Percentiles rank a stretch among this genome's conserved stretches.
Conservation (phyloP, 2,888 invertebrate species). For the Strigamia crassipes region DNA sequence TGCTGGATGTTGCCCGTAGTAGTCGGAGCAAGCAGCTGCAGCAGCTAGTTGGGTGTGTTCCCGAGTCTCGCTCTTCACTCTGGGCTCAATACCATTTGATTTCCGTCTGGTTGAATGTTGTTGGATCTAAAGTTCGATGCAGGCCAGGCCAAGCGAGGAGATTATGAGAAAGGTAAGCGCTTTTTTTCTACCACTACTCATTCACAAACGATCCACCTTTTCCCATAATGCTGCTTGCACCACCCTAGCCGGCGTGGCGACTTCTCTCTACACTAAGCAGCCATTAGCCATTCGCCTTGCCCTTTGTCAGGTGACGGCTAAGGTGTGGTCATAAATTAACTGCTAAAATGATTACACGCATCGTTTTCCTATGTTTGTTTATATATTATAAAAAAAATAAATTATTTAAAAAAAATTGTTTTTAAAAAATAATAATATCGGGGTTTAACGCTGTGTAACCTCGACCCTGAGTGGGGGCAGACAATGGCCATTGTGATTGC, state of each 20-base stretch:
- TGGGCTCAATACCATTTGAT: background rate
- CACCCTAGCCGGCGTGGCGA: slow-evolving; percentile 40
- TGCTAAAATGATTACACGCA: background rate
- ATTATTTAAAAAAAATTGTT: background rate
- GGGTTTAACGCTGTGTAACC: background rate
- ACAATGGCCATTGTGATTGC: slow-evolving; percentile 35
- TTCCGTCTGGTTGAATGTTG: slow-evolving; percentile 43
- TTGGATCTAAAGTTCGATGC: slow-evolving; percentile 46
- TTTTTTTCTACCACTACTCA: background rate
- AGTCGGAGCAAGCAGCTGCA: slow-evolving; percentile 37
- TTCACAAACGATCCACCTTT: slow-evolving; percentile 16
- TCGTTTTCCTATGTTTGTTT: background rate
- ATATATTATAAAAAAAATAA: background rate
- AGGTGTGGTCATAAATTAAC: background rate
- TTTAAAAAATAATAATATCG: background rate
- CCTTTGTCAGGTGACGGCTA: background rate
- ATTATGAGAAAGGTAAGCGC: slow-evolving; percentile 50
- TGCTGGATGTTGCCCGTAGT: slow-evolving; percentile 39
- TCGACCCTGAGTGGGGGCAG: slow-evolving; percentile 12
- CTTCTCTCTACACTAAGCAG: slow-evolving; percentile 22
- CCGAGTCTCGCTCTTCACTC: slow-evolving; percentile 27
- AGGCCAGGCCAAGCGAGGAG: slow-evolving; percentile 50
- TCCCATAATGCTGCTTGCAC: slow-evolving; percentile 37
- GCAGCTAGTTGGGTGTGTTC: slow-evolving; percentile 41
- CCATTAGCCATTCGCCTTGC: slow-evolving; percentile 6